phyloP scores from a whole-genome alignment of 2,888 invertebrate species.

The Heliconius ismenius region DNA sequence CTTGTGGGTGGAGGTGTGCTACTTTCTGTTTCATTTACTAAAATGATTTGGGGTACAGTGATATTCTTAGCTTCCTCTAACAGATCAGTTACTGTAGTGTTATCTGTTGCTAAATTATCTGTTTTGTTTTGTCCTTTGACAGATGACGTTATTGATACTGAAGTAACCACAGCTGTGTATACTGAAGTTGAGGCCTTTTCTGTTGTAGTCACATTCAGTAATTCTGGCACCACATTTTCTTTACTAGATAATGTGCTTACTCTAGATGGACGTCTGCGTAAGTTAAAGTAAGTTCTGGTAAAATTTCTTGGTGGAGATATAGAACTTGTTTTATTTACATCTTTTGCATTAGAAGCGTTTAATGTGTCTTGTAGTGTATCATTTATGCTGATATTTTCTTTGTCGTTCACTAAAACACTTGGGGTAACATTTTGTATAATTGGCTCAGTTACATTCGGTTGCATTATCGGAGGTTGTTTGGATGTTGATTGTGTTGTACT shows the following conservation, averaged over 20 bases:
- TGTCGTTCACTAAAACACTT: conserved; percentile 53
- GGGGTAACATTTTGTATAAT: conserved; percentile 58
- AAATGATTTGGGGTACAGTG: conserved; percentile 51
- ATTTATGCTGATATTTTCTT: conserved; percentile 52
- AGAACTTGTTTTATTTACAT: conserved; percentile 55
- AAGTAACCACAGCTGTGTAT: conserved; percentile 79
- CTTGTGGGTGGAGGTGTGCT: conserved; percentile 48
- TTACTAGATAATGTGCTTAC: conserved; percentile 60
- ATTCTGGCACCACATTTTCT: conserved; percentile 52
- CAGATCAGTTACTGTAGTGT: conserved; percentile 53
- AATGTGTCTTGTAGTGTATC: conserved; percentile 49
- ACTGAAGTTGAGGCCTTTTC: conserved; percentile 76
- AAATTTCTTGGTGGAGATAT: conserved; percentile 61
- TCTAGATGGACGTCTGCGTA: conserved; percentile 66
- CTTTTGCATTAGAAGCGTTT: conserved; percentile 42
- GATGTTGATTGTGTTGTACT: conserved; percentile 61
- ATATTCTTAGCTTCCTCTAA: conserved; percentile 50
- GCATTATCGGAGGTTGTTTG: conserved; percentile 59
- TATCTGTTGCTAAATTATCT: conserved; percentile 57
- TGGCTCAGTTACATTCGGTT: conserved; percentile 64
- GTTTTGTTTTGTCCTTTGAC: conserved; percentile 77
- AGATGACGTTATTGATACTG: conserved; percentile 78
- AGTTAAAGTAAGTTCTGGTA: conserved; percentile 68
- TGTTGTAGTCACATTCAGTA: conserved; percentile 67
- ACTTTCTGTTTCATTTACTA: conserved; percentile 59